Conservation (phyloP, 2,797 vertebrate genomes). For the Pteropus rufus region DNA sequence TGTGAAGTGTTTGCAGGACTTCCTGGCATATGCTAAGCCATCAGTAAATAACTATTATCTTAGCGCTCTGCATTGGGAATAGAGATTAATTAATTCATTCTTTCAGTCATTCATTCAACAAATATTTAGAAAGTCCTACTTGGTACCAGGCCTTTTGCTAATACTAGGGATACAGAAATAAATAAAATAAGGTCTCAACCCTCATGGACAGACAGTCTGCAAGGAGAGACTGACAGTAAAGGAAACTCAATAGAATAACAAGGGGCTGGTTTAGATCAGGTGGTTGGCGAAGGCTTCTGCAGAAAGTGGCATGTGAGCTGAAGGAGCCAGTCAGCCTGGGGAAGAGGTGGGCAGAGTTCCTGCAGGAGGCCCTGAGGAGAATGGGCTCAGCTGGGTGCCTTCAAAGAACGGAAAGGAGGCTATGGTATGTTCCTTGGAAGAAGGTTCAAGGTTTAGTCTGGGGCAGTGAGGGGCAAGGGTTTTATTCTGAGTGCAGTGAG, state of each 20-base stretch:
- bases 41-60: neutral
- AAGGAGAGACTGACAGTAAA: neutral
- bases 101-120: neutral
- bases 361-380: neutral
- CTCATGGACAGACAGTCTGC: neutral
- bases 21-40: neutral
- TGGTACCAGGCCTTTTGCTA: neutral
- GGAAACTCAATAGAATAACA: neutral
- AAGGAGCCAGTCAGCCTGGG: neutral
- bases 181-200: neutral
- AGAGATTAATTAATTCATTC: neutral
- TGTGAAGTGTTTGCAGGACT: neutral
- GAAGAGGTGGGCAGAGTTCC: neutral
- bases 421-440: neutral
- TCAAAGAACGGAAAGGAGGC: neutral
- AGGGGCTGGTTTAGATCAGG: neutral
- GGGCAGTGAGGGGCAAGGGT: neutral
- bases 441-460: neutral
- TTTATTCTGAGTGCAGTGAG: neutral
- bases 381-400: neutral
- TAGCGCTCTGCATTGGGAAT: neutral
- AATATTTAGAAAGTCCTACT: neutral
- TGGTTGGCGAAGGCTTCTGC: neutral
- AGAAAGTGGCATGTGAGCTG: neutral
- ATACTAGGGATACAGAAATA: neutral